Evolutionary conservation across 2,113 vertebrate species (phyloP).

Genomic region (Chaetodon auriga): DNA sequence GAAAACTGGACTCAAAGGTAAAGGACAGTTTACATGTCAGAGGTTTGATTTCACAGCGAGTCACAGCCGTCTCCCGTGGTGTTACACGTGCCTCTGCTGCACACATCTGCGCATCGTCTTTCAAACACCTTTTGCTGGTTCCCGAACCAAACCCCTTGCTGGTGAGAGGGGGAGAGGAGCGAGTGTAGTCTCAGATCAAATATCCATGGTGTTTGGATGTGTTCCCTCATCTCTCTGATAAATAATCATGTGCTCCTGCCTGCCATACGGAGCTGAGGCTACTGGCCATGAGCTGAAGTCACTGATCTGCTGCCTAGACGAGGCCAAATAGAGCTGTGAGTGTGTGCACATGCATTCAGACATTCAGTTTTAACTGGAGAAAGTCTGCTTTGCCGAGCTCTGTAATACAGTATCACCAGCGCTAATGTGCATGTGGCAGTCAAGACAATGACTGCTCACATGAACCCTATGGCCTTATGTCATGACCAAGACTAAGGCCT

Average conservation of each 20-base stretch:
- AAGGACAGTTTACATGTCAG: neutral
- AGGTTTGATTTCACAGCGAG: conserved; percentile 10
- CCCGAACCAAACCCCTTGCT: conserved; percentile 32
- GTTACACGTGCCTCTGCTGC: neutral
- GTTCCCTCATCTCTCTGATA: conserved; percentile 57
- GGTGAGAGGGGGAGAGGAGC: conserved; percentile 19
- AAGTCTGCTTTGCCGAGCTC: conserved; percentile 3
- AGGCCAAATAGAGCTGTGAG: neutral
- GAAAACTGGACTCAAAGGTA: neutral
- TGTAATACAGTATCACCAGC: neutral
- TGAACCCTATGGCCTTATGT: conserved; percentile 22
- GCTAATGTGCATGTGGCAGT: conserved; percentile 15
- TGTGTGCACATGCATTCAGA: conserved; percentile 3
- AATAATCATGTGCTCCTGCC: conserved; percentile 53
- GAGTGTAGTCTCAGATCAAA: conserved; percentile 59
- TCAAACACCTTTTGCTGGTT: conserved; percentile 7
- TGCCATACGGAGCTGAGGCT: conserved; percentile 11
- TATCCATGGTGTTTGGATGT: conserved; percentile 53
- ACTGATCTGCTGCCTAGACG: conserved; percentile 42
- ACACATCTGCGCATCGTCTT: conserved; percentile 8
- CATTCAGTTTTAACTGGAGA: neutral
- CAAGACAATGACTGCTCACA: conserved; percentile 4
- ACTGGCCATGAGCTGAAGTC: conserved; percentile 31
- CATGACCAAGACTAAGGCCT: neutral
- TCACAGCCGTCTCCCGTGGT: neutral